phyloP scores from a whole-genome alignment of 2,113 vertebrate species.

The Callipepla squamata region DNA sequence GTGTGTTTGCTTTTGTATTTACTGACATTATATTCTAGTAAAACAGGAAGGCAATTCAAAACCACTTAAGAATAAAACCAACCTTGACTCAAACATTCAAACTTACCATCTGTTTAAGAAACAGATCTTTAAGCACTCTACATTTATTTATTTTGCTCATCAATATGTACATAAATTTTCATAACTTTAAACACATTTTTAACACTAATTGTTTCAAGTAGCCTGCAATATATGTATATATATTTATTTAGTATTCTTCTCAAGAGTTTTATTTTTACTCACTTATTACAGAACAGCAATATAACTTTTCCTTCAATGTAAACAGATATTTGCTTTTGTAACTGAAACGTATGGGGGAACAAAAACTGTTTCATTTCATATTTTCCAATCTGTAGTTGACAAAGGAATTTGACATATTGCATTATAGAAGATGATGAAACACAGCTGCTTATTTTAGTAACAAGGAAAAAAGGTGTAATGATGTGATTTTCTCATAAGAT shows the following conservation, averaged over 20 bases:
- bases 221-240: background rate
- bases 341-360: background rate
- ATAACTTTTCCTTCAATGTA: background rate
- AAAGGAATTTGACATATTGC: background rate
- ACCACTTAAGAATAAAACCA: background rate
- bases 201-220: background rate
- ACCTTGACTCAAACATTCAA: background rate
- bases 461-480: background rate
- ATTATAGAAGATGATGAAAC: background rate
- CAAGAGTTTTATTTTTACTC: background rate
- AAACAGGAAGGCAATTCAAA: background rate
- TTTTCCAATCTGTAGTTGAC: background rate
- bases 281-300: background rate
- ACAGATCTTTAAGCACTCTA: background rate
- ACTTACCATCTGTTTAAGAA: background rate
- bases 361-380: background rate
- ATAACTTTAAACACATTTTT: background rate
- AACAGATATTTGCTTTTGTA: background rate
- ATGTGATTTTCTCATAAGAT: background rate
- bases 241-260: background rate
- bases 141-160: rapidly evolving
- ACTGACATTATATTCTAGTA: background rate
- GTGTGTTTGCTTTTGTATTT: background rate
- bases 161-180: background rate
- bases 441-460: background rate